Conservation (phyloP, 2,888 invertebrate genomes). For the Unio delphinus region DNA sequence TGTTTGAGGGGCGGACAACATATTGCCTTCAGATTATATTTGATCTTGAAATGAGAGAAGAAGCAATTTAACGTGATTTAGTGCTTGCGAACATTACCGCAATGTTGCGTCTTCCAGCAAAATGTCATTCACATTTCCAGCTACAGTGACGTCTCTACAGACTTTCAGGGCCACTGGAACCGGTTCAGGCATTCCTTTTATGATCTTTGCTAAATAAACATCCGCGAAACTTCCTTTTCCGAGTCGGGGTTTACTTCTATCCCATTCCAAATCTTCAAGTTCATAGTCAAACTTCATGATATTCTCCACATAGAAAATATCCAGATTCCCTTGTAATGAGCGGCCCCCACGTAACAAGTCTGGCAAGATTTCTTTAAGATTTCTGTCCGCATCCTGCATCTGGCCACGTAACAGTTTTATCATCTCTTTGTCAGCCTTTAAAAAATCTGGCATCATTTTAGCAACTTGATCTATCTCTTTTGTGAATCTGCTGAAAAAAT, state of each 20-base stretch:
- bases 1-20: no score
- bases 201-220: conserved; percentile 44
- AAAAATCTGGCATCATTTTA: conserved; percentile 56
- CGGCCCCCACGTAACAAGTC: conserved; percentile 26
- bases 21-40: no score
- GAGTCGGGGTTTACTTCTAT: conserved; percentile 32
- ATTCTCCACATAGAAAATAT: conserved; percentile 55
- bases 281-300: conserved; percentile 56
- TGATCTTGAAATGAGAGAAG: no score
- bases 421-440: conserved; percentile 54
- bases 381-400: conserved; percentile 37
- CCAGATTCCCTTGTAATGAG: conserved; percentile 46
- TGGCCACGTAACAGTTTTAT: conserved; percentile 45
- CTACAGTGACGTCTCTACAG: conserved; percentile 39
- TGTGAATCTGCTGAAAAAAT: conserved; percentile 49
- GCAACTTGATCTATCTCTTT: conserved; percentile 50
- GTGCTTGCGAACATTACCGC: conserved; percentile 28
- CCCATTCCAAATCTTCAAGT: conserved; percentile 45
- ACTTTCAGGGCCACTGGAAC: conserved; percentile 50
- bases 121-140: conserved; percentile 47
- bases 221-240: conserved; percentile 61
- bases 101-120: conserved; percentile 57
- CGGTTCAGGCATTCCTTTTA: conserved; percentile 3
- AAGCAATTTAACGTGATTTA: no score
- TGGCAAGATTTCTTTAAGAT: conserved; percentile 46